phyloP scores from a whole-genome alignment of 1,140 invertebrate species.

The Listronotus bonariensis region DNA sequence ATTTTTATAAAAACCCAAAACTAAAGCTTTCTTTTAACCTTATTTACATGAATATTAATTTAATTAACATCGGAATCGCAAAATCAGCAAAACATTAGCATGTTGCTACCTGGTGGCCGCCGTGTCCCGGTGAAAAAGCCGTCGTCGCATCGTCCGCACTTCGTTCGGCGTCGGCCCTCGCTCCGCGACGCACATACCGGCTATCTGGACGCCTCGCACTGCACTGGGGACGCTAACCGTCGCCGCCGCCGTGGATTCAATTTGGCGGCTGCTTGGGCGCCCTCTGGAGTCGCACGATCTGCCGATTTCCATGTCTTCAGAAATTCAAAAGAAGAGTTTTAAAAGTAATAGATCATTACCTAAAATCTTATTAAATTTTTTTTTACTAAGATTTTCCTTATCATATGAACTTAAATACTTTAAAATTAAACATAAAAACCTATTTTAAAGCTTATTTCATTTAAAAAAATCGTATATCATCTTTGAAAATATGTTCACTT shows the following conservation, averaged over 20 bases:
- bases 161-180: conserved; percentile 39
- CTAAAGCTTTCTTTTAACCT: too few relatives aligned
- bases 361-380: too few relatives aligned
- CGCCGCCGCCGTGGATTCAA: conserved; percentile 29
- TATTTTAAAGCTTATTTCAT: too few relatives aligned
- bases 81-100: conserved; percentile 19
- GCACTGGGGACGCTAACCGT: conserved; percentile 45
- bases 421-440: too few relatives aligned
- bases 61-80: background rate
- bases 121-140: conserved; percentile 22
- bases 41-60: too few relatives aligned
- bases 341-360: too few relatives aligned
- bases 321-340: background rate
- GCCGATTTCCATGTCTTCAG: conserved; percentile 22
- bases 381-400: too few relatives aligned
- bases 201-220: conserved; percentile 49
- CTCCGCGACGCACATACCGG: conserved; percentile 48
- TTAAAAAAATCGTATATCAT: too few relatives aligned
- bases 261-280: conserved; percentile 33
- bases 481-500: too few relatives aligned
- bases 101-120: conserved; percentile 24
- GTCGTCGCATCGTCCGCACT: conserved; percentile 42
- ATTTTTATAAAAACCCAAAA: too few relatives aligned
- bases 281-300: conserved; percentile 23
- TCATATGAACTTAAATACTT: too few relatives aligned